Evolutionary conservation across 2,888 invertebrate species (phyloP).

Genomic region (Acanthosepion esculentum): DNA sequence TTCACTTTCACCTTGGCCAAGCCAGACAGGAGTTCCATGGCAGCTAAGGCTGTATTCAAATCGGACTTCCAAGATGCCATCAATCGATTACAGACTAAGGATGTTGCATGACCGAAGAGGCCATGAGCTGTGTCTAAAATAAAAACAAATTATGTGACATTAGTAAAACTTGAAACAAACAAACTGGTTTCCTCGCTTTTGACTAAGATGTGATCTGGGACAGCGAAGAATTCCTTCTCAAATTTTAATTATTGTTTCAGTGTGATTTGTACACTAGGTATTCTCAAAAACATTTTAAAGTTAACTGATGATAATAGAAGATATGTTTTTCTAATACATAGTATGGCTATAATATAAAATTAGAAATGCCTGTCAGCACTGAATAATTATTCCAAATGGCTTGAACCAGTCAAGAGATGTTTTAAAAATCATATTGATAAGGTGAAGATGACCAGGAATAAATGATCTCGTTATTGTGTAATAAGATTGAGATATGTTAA

Average conservation of each 20-base stretch:
- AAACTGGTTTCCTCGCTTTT: not conserved
- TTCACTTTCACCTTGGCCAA: slow-evolving; percentile 81
- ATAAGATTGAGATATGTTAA: no score
- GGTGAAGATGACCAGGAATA: no score
- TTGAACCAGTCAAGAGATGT: no score
- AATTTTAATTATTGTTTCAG: not conserved
- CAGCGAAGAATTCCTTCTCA: no score
- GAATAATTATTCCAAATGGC: no score
- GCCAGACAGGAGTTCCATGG: slow-evolving; percentile 91
- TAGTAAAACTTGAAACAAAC: not conserved
- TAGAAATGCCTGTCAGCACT: no score
- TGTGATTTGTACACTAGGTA: not conserved
- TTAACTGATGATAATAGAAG: no score
- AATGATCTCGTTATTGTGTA: no score
- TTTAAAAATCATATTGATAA: no score
- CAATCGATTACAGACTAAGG: slow-evolving; percentile 93
- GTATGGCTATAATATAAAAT: no score
- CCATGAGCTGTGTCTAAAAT: slow-evolving; percentile 87
- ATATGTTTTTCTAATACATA: no score
- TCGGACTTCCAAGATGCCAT: slow-evolving; percentile 98
- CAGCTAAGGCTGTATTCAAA: slow-evolving; percentile 92
- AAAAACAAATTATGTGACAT: not conserved
- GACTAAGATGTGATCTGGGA: not conserved
- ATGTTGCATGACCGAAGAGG: slow-evolving; percentile 92
- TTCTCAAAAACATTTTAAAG: no score